These are phyloP conservation scores for Elephantulus edwardii DNA, from an alignment of 2,113 vertebrate genomes.

Conservation along the genomic window DNA sequence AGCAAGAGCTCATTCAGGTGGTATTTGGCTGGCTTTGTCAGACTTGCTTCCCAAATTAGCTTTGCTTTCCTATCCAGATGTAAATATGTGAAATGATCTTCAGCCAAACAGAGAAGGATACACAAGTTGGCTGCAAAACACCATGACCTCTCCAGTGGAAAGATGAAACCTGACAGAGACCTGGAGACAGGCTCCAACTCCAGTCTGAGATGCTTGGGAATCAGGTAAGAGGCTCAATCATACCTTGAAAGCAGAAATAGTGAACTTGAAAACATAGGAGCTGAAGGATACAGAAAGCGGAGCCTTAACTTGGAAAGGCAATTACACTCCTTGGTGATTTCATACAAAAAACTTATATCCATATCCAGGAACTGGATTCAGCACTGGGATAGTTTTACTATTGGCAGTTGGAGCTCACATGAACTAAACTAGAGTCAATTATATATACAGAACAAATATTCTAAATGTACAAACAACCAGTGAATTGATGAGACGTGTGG, in stretches of 20 bases:
- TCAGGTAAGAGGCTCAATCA: background rate
- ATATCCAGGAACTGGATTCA: background rate
- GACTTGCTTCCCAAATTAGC: constrained; percentile 20
- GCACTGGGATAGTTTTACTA: background rate
- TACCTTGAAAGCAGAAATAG: constrained; percentile 1
- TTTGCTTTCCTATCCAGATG: constrained; percentile 52
- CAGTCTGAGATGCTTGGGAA: background rate
- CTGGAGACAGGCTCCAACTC: background rate
- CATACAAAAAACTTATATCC: background rate
- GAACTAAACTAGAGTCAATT: background rate
- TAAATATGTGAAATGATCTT: constrained; percentile 14
- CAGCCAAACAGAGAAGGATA: background rate
- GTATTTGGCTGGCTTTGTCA: background rate
- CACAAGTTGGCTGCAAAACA: background rate
- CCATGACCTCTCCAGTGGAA: background rate
- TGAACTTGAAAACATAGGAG: background rate
- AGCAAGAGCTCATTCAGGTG: background rate
- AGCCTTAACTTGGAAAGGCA: background rate
- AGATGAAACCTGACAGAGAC: constrained; percentile 36
- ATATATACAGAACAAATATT: constrained; percentile 20
- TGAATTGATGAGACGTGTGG: background rate
- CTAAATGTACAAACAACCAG: background rate
- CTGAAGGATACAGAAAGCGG: background rate
- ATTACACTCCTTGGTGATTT: background rate
- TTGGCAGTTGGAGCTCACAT: background rate